Conservation (phyloP, 1,140 invertebrate genomes). For the Ladona fulva region DNA sequence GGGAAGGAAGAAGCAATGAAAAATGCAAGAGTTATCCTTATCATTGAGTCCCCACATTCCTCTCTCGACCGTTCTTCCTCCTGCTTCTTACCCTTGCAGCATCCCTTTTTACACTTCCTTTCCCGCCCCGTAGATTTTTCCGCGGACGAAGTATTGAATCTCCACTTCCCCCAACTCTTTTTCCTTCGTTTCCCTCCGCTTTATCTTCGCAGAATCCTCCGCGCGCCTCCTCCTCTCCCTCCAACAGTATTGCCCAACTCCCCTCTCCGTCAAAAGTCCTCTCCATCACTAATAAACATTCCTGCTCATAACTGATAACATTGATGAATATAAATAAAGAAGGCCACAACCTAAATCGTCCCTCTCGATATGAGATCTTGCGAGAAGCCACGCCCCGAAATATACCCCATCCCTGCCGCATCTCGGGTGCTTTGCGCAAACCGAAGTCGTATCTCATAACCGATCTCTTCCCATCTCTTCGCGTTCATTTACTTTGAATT, state of each 20-base stretch:
- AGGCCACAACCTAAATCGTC: constrained; percentile 17
- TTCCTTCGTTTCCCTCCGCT: not conserved
- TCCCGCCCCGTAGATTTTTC: not conserved
- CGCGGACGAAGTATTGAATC: not conserved
- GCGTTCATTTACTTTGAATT: not conserved
- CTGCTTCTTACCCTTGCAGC: not conserved
- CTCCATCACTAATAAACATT: constrained; percentile 32
- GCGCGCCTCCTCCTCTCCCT: no score
- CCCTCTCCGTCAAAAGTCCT: not conserved
- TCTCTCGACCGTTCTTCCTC: not conserved
- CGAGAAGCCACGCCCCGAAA: not conserved
- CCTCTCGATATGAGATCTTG: not conserved
- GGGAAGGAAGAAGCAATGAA: not conserved
- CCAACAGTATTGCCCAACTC: not conserved
- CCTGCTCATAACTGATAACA: constrained; percentile 36
- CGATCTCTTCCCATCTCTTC: not conserved
- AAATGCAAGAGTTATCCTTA: constrained; percentile 7
- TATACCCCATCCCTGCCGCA: not conserved
- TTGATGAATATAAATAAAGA: constrained; percentile 39
- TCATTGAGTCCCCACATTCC: not conserved
- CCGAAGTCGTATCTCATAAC: not conserved
- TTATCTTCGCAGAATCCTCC: not conserved
- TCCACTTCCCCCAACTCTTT: not conserved
- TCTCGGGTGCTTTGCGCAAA: not conserved
- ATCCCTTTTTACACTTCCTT: not conserved